Evolutionary conservation across 2,797 vertebrate species (phyloP).

Genomic region (Menidia menidia): DNA sequence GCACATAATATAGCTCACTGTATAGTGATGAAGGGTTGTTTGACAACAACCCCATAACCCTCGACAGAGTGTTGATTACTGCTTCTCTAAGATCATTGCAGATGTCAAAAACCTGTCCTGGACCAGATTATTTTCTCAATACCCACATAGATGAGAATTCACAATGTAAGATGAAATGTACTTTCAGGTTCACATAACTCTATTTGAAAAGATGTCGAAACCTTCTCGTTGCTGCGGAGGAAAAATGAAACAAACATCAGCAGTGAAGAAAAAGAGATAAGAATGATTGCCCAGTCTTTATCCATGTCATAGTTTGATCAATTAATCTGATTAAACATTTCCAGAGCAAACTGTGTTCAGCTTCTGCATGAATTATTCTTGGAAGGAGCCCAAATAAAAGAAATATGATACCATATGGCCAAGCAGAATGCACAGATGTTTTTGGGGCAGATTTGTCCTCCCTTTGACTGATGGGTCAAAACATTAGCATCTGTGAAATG

Average conservation of each 20-base stretch:
- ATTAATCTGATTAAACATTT: constrained; percentile 4
- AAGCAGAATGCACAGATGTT: constrained; percentile 52
- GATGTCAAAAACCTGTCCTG: too few relatives aligned
- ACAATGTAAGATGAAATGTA: too few relatives aligned
- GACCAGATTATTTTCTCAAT: too few relatives aligned
- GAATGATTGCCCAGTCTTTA: neutral
- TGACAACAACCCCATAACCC: too few relatives aligned
- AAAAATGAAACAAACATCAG: neutral
- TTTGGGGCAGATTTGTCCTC: constrained; percentile 34
- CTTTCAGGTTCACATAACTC: too few relatives aligned
- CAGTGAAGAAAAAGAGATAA: neutral
- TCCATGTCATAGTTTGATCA: constrained; percentile 9
- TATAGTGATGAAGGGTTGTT: too few relatives aligned
- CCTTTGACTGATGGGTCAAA: constrained; percentile 51
- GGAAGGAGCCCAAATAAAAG: constrained; percentile 29
- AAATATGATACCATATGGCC: constrained; percentile 45
- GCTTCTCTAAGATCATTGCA: too few relatives aligned
- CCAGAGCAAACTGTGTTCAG: neutral
- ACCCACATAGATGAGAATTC: too few relatives aligned
- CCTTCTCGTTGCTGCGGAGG: neutral
- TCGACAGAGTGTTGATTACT: too few relatives aligned
- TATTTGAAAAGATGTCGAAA: neutral
- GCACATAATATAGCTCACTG: too few relatives aligned
- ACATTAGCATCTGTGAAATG: constrained; percentile 55
- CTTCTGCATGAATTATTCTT: constrained; percentile 27